Evolutionary conservation across 2,113 vertebrate genomes (phyloP), one percentile per base, ranked within the genome.

Genomic region (Halichoeres trimaculatus): DNA sequence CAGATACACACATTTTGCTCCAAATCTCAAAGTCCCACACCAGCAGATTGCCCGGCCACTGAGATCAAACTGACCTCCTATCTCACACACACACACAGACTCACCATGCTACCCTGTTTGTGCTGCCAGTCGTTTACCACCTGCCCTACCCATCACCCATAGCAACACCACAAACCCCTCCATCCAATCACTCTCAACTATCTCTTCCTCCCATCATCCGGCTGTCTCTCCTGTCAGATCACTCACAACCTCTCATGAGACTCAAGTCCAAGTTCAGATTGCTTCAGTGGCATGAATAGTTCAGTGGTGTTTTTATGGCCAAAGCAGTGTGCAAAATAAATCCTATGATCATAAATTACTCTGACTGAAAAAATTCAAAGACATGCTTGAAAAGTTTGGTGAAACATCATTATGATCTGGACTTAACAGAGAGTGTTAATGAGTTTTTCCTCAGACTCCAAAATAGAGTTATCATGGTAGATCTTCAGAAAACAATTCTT

Each of bases 1-100:
- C n/a, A 79, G 61, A 76, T 19, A 22, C 70, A 61, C 22, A 34
- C 17, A 20, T 64, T 74, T 66, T 47, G 19, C 69, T 73, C 13
- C 1, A 80, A 69, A 69, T 81, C 84, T 85, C 73, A 51, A 74
- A 77, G 65, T 55, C 23, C n/a, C 70, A 80, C 63, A 62, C 45
- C 30, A 70, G 53, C 57, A 62, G 66, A 74, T 51, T 80, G 81
- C 50, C 60, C 14, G 35, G 64, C 65, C 16, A 63, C 22, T 45
- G 52, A 65, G 75, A 59, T 73, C 35, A 67, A 54, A 50, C 50
- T 76, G 78, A 73, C 70, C 76, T 77, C 63, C 34, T 35, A 47
- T 53, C 52, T 20, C 63, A 34, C 58, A 23, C 63, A 36, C 75
- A 19, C 38, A 53, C 48, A 40, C 63, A 55, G 36, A 17, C 20